Percentiles rank a stretch among this genome's conserved stretches.
phyloP scores from a whole-genome alignment of 2,113 vertebrate genomes.

The Corydoras sp. region DNA sequence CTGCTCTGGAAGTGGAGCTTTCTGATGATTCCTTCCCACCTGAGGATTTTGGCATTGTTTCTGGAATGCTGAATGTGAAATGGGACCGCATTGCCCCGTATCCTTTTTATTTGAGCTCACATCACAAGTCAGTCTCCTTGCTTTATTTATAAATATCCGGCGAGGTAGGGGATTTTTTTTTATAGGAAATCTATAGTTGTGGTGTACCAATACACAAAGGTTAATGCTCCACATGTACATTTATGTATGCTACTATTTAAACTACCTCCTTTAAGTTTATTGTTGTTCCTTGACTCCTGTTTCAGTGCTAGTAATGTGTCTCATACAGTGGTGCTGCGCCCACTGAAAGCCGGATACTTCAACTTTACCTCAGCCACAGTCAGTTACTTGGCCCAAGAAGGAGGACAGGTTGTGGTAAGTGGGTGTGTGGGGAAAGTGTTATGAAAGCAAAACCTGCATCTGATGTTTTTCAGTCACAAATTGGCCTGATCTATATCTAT shows the following conservation, averaged over 20 bases:
- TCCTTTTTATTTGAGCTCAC: slow-evolving; percentile 60
- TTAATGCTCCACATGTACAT: too few relatives aligned
- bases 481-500: too few relatives aligned
- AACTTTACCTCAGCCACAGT: slow-evolving; percentile 93
- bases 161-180: too few relatives aligned
- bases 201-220: too few relatives aligned
- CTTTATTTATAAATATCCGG: neutral
- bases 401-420: slow-evolving; percentile 85
- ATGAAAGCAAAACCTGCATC: neutral
- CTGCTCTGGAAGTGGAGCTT: slow-evolving; percentile 89
- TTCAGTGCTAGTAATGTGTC: slow-evolving; percentile 88
- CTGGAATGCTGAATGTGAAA: slow-evolving; percentile 92
- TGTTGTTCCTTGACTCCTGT: slow-evolving; percentile 55
- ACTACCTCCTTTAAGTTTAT: neutral
- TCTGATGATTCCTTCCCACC: slow-evolving; percentile 95
- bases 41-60: slow-evolving; percentile 93
- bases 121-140: neutral
- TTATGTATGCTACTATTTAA: too few relatives aligned
- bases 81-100: slow-evolving; percentile 98
- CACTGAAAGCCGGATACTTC: slow-evolving; percentile 93
- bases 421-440: neutral
- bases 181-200: too few relatives aligned
- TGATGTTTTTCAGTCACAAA: too few relatives aligned
- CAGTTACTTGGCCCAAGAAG: slow-evolving; percentile 89
- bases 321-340: slow-evolving; percentile 87